Evolutionary conservation across 30 jellyfish, hydroid and myxozoan genomes (phyloP).

Genomic region (Aurelia aurita complex sp. Pacific): DNA sequence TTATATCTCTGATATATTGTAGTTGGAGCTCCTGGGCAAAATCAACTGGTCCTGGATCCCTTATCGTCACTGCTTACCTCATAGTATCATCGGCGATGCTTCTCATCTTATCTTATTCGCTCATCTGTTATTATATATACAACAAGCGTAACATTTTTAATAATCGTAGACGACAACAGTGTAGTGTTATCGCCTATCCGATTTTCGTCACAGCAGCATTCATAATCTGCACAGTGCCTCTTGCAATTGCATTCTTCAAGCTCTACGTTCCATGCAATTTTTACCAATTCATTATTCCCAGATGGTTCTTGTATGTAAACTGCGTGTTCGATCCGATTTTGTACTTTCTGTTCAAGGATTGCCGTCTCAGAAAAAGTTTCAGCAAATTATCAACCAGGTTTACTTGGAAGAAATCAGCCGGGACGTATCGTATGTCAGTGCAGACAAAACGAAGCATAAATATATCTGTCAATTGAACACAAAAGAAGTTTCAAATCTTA

Average conservation of each 20-base stretch:
- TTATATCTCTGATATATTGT: constrained; percentile 7
- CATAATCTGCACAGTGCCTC: constrained; percentile 24
- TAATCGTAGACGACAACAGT: background rate
- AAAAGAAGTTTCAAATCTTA: no score
- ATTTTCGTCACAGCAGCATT: constrained; percentile 33
- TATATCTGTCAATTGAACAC: no score
- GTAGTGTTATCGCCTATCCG: constrained; percentile 15
- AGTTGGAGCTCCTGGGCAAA: constrained; percentile 33
- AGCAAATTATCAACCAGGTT: no score
- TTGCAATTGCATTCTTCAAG: constrained; percentile 3
- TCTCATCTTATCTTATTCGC: constrained; percentile 7
- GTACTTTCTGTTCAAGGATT: constrained; percentile 23
- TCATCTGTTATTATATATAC: constrained; percentile 1
- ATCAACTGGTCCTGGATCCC: constrained; percentile 2
- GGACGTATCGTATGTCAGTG: no score
- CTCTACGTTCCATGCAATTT: constrained; percentile 11
- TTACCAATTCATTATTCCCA: constrained; percentile 43
- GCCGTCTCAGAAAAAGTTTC: no score
- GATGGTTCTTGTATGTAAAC: constrained; percentile 32
- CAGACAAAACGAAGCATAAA: no score
- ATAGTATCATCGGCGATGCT: background rate
- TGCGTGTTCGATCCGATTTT: constrained; percentile 30
- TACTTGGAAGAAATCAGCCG: no score
- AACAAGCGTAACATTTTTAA: background rate
- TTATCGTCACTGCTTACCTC: constrained; percentile 12